phyloP scores from a whole-genome alignment of 2,888 invertebrate species.

The Patella caerulea region DNA sequence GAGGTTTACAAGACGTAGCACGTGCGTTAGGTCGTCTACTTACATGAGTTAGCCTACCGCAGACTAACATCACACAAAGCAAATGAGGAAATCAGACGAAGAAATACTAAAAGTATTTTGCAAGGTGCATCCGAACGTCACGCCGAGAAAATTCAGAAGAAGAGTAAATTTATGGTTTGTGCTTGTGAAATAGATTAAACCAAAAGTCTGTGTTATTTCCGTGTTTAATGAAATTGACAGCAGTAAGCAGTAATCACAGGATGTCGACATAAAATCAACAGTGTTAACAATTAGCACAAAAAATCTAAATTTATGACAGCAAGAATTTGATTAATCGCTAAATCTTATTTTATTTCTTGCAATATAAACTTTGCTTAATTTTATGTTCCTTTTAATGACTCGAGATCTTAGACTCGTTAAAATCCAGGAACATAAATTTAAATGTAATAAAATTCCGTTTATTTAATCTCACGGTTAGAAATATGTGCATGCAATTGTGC shows the following conservation, averaged over 20 bases:
- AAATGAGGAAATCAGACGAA: not conserved
- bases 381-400: too few species aligned
- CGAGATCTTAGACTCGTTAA: too few species aligned
- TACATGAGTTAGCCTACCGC: constrained; percentile 7
- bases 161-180: not conserved
- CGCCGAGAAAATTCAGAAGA: not conserved
- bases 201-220: not conserved
- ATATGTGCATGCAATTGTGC: too few species aligned
- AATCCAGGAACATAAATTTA: too few species aligned
- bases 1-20: not conserved
- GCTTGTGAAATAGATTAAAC: constrained; percentile 7
- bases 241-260: constrained; percentile 1
- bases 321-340: too few species aligned
- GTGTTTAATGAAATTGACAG: constrained; percentile 3
- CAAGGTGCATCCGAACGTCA: constrained; percentile 7
- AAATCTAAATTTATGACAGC: not conserved
- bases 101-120: not conserved
- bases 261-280: constrained; percentile 10
- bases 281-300: constrained; percentile 5
- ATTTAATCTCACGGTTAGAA: too few species aligned
- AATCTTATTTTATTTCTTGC: too few species aligned
- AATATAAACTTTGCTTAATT: too few species aligned
- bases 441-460: too few species aligned
- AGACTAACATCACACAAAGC: not conserved
- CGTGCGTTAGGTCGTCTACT: not conserved